Conservation (phyloP, 2,113 vertebrate species). For the Ictalurus furcatus region DNA sequence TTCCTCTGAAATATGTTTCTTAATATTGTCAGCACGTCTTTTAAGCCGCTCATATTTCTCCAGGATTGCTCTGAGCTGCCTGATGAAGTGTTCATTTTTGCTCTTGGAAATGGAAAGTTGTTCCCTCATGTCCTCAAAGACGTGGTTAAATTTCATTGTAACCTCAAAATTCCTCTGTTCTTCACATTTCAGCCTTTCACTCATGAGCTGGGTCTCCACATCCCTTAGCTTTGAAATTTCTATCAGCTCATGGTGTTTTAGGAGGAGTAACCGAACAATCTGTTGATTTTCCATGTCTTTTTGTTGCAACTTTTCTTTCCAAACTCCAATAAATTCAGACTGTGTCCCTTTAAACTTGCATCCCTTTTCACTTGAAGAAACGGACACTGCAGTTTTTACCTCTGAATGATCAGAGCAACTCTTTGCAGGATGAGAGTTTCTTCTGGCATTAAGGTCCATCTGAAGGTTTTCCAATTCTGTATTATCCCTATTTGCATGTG, state of each 20-base stretch:
- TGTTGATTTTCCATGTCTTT: constrained; percentile 48
- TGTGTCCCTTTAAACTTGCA: background rate
- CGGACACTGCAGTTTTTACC: background rate
- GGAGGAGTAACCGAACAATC: constrained; percentile 26
- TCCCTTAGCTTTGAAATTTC: constrained; percentile 31
- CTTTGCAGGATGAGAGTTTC: background rate
- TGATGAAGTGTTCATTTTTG: constrained; percentile 27
- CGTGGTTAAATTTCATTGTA: constrained; percentile 11
- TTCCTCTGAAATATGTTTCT: constrained; percentile 35
- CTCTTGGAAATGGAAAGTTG: constrained; percentile 39
- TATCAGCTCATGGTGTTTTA: constrained; percentile 36
- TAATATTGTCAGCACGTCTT: constrained; percentile 13
- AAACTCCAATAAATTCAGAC: constrained; percentile 19
- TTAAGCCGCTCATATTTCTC: constrained; percentile 55
- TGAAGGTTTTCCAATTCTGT: background rate
- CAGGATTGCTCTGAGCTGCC: constrained; percentile 49
- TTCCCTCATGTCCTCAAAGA: constrained; percentile 30
- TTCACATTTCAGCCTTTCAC: constrained; percentile 43
- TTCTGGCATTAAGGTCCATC: background rate
- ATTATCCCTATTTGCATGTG: constrained; percentile 10
- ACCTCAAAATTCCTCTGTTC: constrained; percentile 32
- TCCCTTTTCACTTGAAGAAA: constrained; percentile 2
- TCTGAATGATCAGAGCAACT: background rate
- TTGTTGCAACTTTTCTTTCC: constrained; percentile 42
- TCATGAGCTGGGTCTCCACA: constrained; percentile 23